Evolutionary conservation across 1,140 invertebrate genomes (phyloP).

Genomic region (Helicoverpa zea): DNA sequence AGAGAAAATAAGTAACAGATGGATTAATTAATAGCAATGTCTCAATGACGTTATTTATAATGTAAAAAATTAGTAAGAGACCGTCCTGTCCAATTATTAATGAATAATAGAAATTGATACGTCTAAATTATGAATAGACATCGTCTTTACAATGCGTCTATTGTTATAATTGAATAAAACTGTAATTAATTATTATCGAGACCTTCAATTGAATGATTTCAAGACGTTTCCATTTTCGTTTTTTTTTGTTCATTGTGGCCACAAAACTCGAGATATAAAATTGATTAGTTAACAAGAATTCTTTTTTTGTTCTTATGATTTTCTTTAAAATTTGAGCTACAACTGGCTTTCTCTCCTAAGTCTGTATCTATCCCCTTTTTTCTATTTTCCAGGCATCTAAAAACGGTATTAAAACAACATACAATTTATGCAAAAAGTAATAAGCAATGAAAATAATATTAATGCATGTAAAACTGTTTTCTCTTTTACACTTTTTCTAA

Average conservation of each 20-base stretch:
- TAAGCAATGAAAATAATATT: too few species aligned
- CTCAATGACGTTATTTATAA: background rate
- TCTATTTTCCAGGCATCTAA: background rate
- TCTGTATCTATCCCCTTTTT: background rate
- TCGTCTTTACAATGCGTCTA: background rate
- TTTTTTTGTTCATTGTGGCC: background rate
- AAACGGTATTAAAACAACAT: background rate
- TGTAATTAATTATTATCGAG: background rate
- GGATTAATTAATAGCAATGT: background rate
- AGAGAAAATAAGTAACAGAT: slow-evolving; percentile 22
- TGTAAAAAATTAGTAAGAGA: background rate
- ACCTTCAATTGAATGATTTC: background rate
- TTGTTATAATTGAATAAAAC: slow-evolving; percentile 30
- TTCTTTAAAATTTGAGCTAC: too few species aligned
- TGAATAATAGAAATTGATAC: background rate
- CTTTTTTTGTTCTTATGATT: too few species aligned
- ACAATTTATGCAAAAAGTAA: background rate
- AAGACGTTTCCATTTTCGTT: background rate
- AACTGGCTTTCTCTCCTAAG: too few species aligned
- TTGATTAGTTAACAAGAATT: background rate
- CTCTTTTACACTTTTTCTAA: too few species aligned
- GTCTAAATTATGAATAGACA: background rate
- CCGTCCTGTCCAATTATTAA: background rate
- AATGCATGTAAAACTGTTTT: too few species aligned
- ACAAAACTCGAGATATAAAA: background rate